These are phyloP conservation scores for Exaiptasia diaphana DNA, from an alignment of 64 coral and sea anemone genomes.

Conservation along the genomic window DNA sequence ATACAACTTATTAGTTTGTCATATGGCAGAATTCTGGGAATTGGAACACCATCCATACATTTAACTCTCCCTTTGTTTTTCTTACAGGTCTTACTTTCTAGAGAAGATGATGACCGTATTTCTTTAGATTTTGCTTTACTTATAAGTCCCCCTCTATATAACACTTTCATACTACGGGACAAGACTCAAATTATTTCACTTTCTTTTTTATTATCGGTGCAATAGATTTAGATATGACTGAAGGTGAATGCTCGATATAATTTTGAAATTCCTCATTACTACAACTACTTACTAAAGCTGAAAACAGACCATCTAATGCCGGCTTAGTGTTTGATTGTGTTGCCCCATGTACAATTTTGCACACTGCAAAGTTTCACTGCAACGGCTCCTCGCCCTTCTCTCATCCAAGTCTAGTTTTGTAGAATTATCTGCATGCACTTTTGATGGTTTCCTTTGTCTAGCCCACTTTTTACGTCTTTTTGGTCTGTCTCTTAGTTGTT, in stretches of 20 bases:
- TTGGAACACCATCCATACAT: constrained; percentile 6
- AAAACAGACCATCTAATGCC: no score
- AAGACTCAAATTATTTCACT: constrained; percentile 12
- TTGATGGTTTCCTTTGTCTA: not conserved
- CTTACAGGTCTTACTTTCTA: not conserved
- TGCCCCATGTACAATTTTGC: no score
- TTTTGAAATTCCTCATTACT: no score
- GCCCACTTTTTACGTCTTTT: no score
- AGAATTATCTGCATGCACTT: not conserved
- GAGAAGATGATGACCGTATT: constrained; percentile 5
- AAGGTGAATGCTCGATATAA: no score
- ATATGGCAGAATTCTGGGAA: constrained; percentile 21
- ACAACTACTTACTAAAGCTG: no score
- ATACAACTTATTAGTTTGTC: constrained; percentile 12
- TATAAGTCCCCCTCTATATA: constrained; percentile 17
- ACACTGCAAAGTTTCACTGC: no score
- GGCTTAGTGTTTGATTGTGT: no score
- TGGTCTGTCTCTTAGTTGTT: constrained; percentile 2
- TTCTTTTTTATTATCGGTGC: constrained; percentile 28
- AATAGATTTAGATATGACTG: no score
- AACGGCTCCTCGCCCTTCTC: no score
- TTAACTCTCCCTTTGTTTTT: not conserved
- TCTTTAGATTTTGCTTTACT: constrained; percentile 42
- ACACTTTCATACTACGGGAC: constrained; percentile 12
- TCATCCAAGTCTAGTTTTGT: constrained; percentile 19